phyloP scores from a whole-genome alignment of 2,888 invertebrate species.

The Leistus spinibarbis region DNA sequence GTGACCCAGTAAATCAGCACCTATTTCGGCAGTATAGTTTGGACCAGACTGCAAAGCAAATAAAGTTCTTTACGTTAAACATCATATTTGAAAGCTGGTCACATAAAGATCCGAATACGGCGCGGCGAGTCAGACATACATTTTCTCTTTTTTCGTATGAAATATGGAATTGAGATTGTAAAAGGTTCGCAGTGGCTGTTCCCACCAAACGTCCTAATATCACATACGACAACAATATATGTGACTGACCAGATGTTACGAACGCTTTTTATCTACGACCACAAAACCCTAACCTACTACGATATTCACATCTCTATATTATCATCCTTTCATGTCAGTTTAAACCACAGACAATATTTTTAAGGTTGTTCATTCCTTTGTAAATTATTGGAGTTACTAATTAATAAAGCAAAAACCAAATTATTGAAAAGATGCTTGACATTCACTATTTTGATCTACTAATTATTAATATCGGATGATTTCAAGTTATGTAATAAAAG shows the following conservation, averaged over 20 bases:
- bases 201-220: background rate
- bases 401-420: too few relatives aligned
- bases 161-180: slow-evolving; percentile 33
- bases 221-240: slow-evolving; percentile 34
- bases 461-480: too few relatives aligned
- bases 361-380: too few relatives aligned
- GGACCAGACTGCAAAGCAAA: background rate
- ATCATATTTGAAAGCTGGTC: background rate
- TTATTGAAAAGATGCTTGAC: too few relatives aligned
- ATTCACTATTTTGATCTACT: too few relatives aligned
- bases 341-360: too few relatives aligned
- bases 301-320: slow-evolving; percentile 28
- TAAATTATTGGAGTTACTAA: too few relatives aligned
- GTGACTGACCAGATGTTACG: slow-evolving; percentile 25
- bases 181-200: slow-evolving; percentile 6
- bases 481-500: too few relatives aligned
- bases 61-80: background rate
- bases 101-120: background rate
- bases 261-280: slow-evolving; percentile 9
- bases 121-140: background rate
- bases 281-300: background rate
- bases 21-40: too few relatives aligned
- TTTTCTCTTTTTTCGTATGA: background rate
- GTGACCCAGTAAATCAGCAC: too few relatives aligned
- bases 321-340: background rate